Percentiles rank a stretch among this genome's conserved stretches.
These are phyloP conservation scores for Delichon dasypus DNA, from an alignment of 2,797 vertebrate species.

Conservation along the genomic window DNA sequence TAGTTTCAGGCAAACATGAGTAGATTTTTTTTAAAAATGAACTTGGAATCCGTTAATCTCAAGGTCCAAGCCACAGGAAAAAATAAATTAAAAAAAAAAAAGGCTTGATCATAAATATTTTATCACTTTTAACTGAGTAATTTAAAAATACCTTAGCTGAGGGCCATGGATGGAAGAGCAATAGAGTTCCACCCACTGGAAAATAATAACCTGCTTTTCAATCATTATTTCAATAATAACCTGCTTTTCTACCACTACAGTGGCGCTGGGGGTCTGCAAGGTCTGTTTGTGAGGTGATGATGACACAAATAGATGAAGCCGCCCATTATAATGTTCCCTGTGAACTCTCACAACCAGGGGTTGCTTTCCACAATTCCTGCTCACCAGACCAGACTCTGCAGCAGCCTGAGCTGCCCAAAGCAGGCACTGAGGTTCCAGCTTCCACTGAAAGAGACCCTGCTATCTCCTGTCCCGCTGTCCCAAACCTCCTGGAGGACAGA, in stretches of 20 bases:
- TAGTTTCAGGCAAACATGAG: not conserved
- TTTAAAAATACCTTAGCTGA: slow-evolving; percentile 33
- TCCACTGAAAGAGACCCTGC: not conserved
- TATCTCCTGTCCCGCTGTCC: not conserved
- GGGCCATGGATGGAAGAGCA: not conserved
- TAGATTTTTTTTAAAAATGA: not conserved
- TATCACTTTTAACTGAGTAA: not conserved
- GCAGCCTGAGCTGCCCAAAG: not conserved
- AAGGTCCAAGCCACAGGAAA: not conserved
- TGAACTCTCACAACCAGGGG: not conserved
- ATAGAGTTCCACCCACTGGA: not conserved
- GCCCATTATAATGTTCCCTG: not conserved
- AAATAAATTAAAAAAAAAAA: not conserved
- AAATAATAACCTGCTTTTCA: not conserved
- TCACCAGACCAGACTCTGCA: not conserved
- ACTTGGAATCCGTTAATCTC: not conserved
- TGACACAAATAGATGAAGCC: not conserved
- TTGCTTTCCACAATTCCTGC: not conserved
- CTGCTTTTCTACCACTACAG: not conserved
- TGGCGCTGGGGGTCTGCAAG: not conserved
- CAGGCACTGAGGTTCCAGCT: not conserved
- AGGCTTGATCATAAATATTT: not conserved
- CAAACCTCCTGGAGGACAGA: not conserved
- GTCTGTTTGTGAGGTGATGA: not conserved
- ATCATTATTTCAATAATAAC: not conserved